Evolutionary conservation across 2,113 vertebrate species (phyloP), one percentile per base, ranked within the genome.

Genomic region (Triplophysa tibetana): DNA sequence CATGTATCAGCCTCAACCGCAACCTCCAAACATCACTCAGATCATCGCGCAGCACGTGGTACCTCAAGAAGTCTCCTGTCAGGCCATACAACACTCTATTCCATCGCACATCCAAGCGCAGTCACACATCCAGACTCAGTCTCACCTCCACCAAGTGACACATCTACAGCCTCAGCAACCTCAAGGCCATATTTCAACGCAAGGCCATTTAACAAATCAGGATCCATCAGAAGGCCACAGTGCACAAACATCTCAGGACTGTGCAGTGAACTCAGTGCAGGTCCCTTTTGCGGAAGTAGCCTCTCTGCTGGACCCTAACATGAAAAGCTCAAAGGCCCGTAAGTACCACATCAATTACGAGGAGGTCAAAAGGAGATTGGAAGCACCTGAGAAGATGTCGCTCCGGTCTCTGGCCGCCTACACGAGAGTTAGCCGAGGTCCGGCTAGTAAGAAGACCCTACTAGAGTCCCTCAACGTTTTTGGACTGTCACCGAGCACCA

Each of bases 301-400:
- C 0, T 94, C 93, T 0, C 89, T 94, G 56, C 88, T 94, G 69
- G 93, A 94, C 78, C 93, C 93, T 24, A 94, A 94, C 88, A 94
- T 94, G 93, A 94, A 94, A 79, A 92, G 93, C 69, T 93, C 93
- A 9, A 94, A 93, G 77, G 93, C 93, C 54, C 90, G 92, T 87
- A 85, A 94, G 82, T 90, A 92, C 83, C 89, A 93, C 33, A 92
- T 94, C 81, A 89, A 90, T 0, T 94, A 93, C 10, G 90, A 94
- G 8, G 93, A 94, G 78, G 93, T 94, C 14, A 93, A 93, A 48
- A 88, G 93, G 17, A 91, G 93, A 6, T 90, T 94, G 63, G 89
- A 94, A 86, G 79, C 89, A 8, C 93, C 93, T 0, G 93, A 94
- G 86, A 94, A 93, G 87, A 94, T 94, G 93, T 94, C 93, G 4